Percentiles rank a stretch among this genome's conserved stretches.
phyloP scores from a whole-genome alignment of 2,797 vertebrate species.

The Phylloscopus collybita region DNA sequence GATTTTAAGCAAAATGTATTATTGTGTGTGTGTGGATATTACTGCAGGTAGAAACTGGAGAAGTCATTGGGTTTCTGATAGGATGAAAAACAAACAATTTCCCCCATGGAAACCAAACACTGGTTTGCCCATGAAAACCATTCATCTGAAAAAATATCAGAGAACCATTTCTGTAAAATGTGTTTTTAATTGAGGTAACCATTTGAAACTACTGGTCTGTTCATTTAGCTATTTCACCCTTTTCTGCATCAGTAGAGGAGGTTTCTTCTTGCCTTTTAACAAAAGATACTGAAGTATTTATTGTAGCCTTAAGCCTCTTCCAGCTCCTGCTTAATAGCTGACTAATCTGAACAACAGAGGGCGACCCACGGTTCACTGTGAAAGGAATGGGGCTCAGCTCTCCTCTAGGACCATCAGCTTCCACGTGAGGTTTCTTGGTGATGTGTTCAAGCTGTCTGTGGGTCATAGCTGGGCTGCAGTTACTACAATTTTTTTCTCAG shows the following conservation, averaged over 20 bases:
- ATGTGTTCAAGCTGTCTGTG: background rate
- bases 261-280: background rate
- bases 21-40: background rate
- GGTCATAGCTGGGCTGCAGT: background rate
- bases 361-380: fast-evolving
- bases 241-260: background rate
- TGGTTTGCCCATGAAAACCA: background rate
- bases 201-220: background rate
- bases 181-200: background rate
- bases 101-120: background rate
- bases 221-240: background rate
- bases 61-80: background rate
- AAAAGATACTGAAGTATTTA: background rate
- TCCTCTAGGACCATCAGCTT: background rate
- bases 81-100: background rate
- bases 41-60: background rate
- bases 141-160: background rate
- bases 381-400: background rate
- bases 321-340: background rate
- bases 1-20: background rate
- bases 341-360: background rate
- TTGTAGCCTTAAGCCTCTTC: background rate
- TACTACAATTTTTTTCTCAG: background rate
- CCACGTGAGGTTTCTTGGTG: background rate
- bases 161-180: background rate